Conservation (phyloP, 2,113 vertebrate species). For the Brachypteracias leptosomus region DNA sequence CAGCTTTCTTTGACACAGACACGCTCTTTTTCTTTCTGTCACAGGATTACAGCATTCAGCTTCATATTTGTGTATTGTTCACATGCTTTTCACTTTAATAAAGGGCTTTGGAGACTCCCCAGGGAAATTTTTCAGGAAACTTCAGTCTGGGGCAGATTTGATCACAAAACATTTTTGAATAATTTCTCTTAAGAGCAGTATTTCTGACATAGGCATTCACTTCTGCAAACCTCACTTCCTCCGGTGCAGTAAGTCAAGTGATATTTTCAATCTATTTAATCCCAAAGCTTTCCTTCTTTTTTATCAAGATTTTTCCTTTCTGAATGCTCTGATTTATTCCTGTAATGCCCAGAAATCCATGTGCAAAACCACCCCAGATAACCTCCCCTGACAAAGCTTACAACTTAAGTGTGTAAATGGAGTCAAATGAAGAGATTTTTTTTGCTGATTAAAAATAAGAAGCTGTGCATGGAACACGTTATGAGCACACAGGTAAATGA, state of each 20-base stretch:
- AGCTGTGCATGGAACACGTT: not conserved
- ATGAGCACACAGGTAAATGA: not conserved
- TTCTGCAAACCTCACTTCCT: not conserved
- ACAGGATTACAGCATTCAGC: not conserved
- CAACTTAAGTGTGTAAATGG: not conserved
- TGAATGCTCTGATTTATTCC: not conserved
- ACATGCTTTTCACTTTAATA: not conserved
- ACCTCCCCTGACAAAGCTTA: not conserved
- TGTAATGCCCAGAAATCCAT: not conserved
- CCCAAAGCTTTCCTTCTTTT: not conserved
- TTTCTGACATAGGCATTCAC: not conserved
- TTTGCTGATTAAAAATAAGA: not conserved
- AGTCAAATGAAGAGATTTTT: not conserved
- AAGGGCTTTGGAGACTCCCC: not conserved
- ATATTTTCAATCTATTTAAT: not conserved
- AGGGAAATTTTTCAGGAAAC: not conserved
- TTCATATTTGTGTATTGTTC: not conserved
- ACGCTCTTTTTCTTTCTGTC: not conserved
- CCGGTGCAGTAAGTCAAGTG: not conserved
- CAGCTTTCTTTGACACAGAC: not conserved
- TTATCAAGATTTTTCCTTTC: not conserved
- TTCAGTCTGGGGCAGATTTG: not conserved
- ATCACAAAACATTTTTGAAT: not conserved
- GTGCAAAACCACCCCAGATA: not conserved
- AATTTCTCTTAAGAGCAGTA: not conserved